Evolutionary conservation across 2,888 invertebrate species (phyloP).

Genomic region (Lepetodrilus schrolli): DNA sequence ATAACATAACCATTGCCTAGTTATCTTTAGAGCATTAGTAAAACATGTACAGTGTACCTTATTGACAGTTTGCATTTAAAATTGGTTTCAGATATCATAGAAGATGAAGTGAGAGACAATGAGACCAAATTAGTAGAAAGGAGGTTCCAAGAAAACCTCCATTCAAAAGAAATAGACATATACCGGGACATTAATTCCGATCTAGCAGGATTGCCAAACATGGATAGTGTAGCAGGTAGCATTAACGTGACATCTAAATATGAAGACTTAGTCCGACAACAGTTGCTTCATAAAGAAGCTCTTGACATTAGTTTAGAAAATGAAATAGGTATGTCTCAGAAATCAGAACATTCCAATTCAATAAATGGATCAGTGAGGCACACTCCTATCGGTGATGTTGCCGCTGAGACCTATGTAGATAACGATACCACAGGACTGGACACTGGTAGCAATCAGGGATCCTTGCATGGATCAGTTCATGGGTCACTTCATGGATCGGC

Average conservation of each 20-base stretch:
- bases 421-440: slow-evolving; percentile 36
- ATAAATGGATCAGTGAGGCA: slow-evolving; percentile 45
- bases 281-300: slow-evolving; percentile 45
- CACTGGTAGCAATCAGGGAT: not conserved
- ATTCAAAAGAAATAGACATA: slow-evolving; percentile 25
- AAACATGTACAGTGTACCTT: too few relatives aligned
- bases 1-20: too few relatives aligned
- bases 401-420: slow-evolving; percentile 52
- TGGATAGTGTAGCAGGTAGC: slow-evolving; percentile 34
- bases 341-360: slow-evolving; percentile 41
- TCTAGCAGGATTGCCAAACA: slow-evolving; percentile 18
- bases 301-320: slow-evolving; percentile 37
- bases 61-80: too few relatives aligned
- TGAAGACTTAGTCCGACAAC: slow-evolving; percentile 56
- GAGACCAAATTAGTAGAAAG: slow-evolving; percentile 41
- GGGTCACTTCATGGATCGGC: slow-evolving; percentile 27
- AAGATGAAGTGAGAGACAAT: slow-evolving; percentile 50
- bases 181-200: slow-evolving; percentile 35
- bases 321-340: slow-evolving; percentile 27
- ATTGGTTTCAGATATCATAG: slow-evolving; percentile 51
- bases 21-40: too few relatives aligned
- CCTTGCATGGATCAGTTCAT: slow-evolving; percentile 30
- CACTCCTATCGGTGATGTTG: slow-evolving; percentile 61
- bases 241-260: slow-evolving; percentile 51
- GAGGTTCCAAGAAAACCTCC: slow-evolving; percentile 41